Percentiles rank a stretch among this genome's conserved stretches.
These are phyloP conservation scores for Macrotis lagotis DNA, from an alignment of 2,113 vertebrate genomes.

Conservation along the genomic window DNA sequence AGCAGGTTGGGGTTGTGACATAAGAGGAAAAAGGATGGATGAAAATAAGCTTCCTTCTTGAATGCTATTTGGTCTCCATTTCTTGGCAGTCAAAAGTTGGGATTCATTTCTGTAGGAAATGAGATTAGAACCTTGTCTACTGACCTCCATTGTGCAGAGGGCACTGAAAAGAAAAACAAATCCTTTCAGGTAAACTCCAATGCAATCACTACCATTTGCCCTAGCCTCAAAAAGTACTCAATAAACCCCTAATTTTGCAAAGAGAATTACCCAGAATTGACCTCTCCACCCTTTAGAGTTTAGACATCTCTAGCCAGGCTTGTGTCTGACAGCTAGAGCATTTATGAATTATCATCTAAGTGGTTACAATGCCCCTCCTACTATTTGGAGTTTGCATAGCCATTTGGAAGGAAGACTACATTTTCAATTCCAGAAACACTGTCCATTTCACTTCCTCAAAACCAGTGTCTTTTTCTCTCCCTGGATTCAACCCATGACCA, in stretches of 20 bases:
- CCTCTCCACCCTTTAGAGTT: not conserved
- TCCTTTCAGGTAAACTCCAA: not conserved
- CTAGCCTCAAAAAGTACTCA: slow-evolving; percentile 28
- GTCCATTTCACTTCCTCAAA: not conserved
- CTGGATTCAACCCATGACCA: not conserved
- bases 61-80: not conserved
- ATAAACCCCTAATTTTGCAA: not conserved
- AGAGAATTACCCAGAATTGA: not conserved
- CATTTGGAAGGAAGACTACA: not conserved
- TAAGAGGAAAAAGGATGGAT: not conserved
- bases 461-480: not conserved
- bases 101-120: not conserved
- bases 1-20: not conserved
- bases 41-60: not conserved
- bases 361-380: not conserved
- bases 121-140: not conserved
- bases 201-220: not conserved
- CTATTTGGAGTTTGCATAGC: not conserved
- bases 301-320: not conserved
- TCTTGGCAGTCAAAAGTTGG: not conserved
- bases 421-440: not conserved
- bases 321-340: not conserved
- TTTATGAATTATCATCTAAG: not conserved
- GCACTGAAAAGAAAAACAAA: not conserved
- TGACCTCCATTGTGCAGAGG: not conserved